A percentile compares a stretch with the other conserved stretches of the same genome.
These are phyloP conservation scores for Allygus modestus DNA, from an alignment of 2,888 invertebrate species.

Conservation along the genomic window DNA sequence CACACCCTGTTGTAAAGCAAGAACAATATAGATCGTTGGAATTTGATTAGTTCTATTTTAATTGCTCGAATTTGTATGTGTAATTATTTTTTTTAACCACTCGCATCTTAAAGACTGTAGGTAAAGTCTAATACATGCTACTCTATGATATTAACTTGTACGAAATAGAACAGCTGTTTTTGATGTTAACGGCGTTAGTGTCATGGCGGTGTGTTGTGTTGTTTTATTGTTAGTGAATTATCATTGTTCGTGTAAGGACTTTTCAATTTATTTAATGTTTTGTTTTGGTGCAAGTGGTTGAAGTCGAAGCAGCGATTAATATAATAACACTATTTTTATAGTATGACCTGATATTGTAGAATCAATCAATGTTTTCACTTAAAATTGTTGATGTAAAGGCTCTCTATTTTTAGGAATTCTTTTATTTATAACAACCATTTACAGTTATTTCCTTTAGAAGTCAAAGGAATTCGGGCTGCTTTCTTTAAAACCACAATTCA, in stretches of 20 bases:
- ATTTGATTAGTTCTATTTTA: too few species aligned
- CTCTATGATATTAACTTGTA: neutral
- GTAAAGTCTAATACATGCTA: too few species aligned
- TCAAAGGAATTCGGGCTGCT: neutral
- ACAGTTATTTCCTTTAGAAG: slow-evolving; percentile 3
- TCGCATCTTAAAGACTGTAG: too few species aligned
- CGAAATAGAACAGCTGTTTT: slow-evolving; percentile 34
- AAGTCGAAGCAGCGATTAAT: neutral
- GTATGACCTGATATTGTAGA: too few species aligned
- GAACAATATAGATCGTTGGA: too few species aligned
- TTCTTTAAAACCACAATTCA: neutral
- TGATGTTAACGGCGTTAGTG: slow-evolving; percentile 44
- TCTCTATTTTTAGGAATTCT: neutral
- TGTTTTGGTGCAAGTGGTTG: neutral
- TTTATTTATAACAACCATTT: slow-evolving; percentile 17
- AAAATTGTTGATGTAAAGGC: neutral
- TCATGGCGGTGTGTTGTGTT: slow-evolving; percentile 52
- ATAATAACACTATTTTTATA: too few species aligned
- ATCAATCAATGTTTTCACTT: neutral
- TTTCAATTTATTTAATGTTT: neutral
- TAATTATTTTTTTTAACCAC: too few species aligned
- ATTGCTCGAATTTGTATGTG: too few species aligned
- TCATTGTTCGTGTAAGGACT: neutral
- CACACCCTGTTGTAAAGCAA: too few species aligned
- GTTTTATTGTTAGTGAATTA: slow-evolving; percentile 9